These are phyloP conservation scores for Talpa occidentalis DNA, from an alignment of 2,113 vertebrate genomes.

Conservation along the genomic window DNA sequence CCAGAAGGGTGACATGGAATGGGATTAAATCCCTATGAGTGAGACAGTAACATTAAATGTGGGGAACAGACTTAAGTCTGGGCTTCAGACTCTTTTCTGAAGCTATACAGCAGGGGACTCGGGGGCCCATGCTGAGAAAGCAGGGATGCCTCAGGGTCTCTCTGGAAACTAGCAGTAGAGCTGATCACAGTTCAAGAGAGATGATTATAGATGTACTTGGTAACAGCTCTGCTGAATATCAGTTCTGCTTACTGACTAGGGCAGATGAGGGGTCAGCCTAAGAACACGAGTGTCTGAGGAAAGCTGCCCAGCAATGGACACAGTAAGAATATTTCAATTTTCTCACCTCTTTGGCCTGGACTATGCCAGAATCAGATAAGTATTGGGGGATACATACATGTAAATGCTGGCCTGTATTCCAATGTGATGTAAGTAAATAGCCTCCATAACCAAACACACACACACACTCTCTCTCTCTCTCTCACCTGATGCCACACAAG, in stretches of 20 bases:
- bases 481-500: neutral
- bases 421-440: neutral
- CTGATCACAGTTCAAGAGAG: neutral
- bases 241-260: neutral
- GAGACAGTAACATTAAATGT: neutral
- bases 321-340: neutral
- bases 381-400: neutral
- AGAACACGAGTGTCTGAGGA: neutral
- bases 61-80: neutral
- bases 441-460: neutral
- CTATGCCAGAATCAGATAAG: neutral
- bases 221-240: neutral
- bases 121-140: neutral
- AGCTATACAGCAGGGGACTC: accelerated
- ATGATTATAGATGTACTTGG: neutral
- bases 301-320: neutral
- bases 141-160: neutral
- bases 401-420: neutral
- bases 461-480: neutral
- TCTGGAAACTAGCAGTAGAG: neutral
- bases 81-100: neutral
- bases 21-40: neutral
- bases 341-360: neutral
- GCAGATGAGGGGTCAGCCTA: neutral
- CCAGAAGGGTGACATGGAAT: neutral